phyloP scores from a whole-genome alignment of 2,888 invertebrate species.

The Patella depressa region DNA sequence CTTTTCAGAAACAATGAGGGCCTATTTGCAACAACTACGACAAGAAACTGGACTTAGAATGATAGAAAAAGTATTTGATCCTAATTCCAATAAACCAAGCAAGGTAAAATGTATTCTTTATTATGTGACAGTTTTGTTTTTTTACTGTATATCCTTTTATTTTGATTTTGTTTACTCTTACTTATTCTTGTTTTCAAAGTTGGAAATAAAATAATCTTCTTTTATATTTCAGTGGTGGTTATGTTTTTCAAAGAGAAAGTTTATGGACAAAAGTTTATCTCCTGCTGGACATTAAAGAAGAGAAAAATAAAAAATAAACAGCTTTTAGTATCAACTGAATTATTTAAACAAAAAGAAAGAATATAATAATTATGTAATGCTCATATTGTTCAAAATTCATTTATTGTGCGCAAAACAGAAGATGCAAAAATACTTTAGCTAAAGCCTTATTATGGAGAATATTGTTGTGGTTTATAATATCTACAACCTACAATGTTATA shows the following conservation, averaged over 20 bases:
- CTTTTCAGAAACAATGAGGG: constrained; percentile 85
- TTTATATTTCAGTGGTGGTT: constrained; percentile 87
- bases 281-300: constrained; percentile 79
- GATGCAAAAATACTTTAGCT: too few relatives aligned
- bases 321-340: too few relatives aligned
- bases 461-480: too few relatives aligned
- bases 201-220: background rate
- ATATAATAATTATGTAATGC: too few relatives aligned
- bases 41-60: constrained; percentile 95
- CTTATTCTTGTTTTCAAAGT: background rate
- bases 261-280: constrained; percentile 98
- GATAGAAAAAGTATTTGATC: constrained; percentile 90
- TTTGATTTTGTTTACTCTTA: constrained; percentile 8
- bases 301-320: too few relatives aligned
- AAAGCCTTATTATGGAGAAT: too few relatives aligned
- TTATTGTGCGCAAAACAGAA: too few relatives aligned
- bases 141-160: constrained; percentile 4
- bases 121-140: background rate
- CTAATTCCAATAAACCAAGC: constrained; percentile 93
- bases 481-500: too few relatives aligned
- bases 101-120: constrained; percentile 74
- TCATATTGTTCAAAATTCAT: too few relatives aligned
- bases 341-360: too few relatives aligned
- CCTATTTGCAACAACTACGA: constrained; percentile 92
- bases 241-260: constrained; percentile 98